Evolutionary conservation across 2,888 invertebrate species (phyloP).

Genomic region (Ochropleura leucogaster): DNA sequence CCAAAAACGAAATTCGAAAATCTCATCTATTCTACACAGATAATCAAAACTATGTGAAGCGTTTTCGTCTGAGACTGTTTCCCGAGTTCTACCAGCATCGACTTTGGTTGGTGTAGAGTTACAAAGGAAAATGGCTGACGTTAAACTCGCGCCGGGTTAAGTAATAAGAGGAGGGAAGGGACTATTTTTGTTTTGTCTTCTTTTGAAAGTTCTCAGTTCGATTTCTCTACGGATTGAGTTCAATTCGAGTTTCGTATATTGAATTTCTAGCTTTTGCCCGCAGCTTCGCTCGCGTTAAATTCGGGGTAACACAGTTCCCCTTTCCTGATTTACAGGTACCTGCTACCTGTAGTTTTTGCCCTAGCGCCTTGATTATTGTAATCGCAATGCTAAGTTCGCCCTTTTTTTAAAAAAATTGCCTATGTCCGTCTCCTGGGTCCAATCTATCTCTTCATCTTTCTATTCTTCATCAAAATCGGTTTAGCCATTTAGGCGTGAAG

Average conservation of each 20-base stretch:
- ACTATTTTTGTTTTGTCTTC: constrained; percentile 22
- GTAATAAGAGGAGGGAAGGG: constrained; percentile 25
- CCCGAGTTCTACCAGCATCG: constrained; percentile 66
- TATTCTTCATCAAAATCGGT: too few relatives aligned
- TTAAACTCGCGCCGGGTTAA: constrained; percentile 47
- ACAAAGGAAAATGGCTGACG: constrained; percentile 74
- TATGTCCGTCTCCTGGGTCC: too few relatives aligned
- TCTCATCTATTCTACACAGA: constrained; percentile 45
- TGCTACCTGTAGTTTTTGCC: too few relatives aligned
- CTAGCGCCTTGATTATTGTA: too few relatives aligned
- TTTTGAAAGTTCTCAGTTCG: constrained; percentile 1
- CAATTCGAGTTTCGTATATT: constrained; percentile 4
- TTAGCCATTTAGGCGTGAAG: too few relatives aligned
- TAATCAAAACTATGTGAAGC: constrained; percentile 58
- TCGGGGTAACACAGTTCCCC: too few relatives aligned
- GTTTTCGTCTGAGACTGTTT: constrained; percentile 56
- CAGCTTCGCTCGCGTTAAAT: too few relatives aligned
- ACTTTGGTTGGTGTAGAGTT: constrained; percentile 70
- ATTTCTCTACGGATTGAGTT: constrained; percentile 18
- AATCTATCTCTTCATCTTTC: too few relatives aligned
- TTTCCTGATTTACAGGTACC: too few relatives aligned
- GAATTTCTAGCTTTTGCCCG: background rate
- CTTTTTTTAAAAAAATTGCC: too few relatives aligned
- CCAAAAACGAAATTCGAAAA: constrained; percentile 8
- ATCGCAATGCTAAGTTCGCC: too few relatives aligned